Conservation (phyloP, 2,888 invertebrate species). For the Tenthredo livida region DNA sequence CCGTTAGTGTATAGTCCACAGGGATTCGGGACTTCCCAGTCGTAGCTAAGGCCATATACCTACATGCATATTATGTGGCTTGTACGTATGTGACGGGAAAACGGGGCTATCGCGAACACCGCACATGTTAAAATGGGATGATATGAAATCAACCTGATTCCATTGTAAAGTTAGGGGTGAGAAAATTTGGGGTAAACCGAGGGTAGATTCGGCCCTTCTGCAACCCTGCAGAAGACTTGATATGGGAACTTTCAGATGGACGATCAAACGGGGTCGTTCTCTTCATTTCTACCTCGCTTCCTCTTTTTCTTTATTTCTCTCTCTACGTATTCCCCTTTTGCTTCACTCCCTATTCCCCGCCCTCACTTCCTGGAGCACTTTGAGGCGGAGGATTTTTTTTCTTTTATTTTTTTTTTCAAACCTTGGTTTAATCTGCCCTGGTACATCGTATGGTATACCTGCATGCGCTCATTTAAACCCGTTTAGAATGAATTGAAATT, state of each 20-base stretch:
- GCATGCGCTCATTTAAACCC: neutral
- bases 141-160: conserved; percentile 54
- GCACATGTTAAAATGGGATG: conserved; percentile 53
- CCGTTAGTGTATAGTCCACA: conserved; percentile 16
- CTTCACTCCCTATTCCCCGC: neutral
- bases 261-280: conserved; percentile 43
- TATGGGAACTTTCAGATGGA: conserved; percentile 52
- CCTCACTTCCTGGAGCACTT: conserved; percentile 38
- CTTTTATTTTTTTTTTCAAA: neutral
- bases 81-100: conserved; percentile 27
- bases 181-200: conserved; percentile 53
- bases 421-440: neutral
- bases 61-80: conserved; percentile 6
- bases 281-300: neutral
- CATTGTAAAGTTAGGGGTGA: conserved; percentile 56
- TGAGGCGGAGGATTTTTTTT: neutral
- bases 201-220: conserved; percentile 29
- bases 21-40: conserved; percentile 57
- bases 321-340: neutral
- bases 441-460: neutral
- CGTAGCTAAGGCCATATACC: neutral
- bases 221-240: conserved; percentile 42
- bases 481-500: neutral
- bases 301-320: conserved; percentile 17
- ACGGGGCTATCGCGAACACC: conserved; percentile 45